Conservation (phyloP, 2,888 invertebrate genomes). For the Acanthacorydalis orientalis region DNA sequence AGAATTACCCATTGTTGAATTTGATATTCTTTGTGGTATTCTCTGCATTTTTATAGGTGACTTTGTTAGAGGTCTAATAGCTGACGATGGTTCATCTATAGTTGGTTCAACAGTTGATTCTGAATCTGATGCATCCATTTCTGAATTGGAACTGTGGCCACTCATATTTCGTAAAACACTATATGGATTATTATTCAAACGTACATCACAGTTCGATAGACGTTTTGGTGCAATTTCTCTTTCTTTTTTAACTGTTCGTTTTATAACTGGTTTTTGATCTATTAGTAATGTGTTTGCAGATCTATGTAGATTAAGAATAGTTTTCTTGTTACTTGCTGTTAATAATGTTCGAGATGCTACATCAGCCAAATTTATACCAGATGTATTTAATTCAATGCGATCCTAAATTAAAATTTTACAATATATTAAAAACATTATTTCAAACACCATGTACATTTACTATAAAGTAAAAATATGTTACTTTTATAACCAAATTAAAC, state of each 20-base stretch:
- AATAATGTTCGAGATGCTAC: slow-evolving; percentile 33
- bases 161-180: not conserved
- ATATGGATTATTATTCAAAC: slow-evolving; percentile 9
- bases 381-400: slow-evolving; percentile 60
- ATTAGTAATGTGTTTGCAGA: slow-evolving; percentile 3
- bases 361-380: slow-evolving; percentile 59
- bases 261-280: slow-evolving; percentile 6
- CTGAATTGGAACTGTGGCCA: slow-evolving; percentile 20
- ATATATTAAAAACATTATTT: not conserved
- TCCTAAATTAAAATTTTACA: slow-evolving; percentile 19
- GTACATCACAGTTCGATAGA: not conserved
- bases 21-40: not conserved
- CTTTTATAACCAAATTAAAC: too few relatives aligned
- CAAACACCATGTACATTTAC: not conserved
- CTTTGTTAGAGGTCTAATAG: not conserved
- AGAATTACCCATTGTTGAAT: too few relatives aligned
- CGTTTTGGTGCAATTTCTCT: slow-evolving; percentile 10
- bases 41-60: not conserved
- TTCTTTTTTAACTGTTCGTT: not conserved
- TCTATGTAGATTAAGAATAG: slow-evolving; percentile 5
- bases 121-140: slow-evolving; percentile 17
- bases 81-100: slow-evolving; percentile 1
- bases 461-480: too few relatives aligned
- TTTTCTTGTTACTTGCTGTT: slow-evolving; percentile 21
- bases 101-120: slow-evolving; percentile 17